Evolutionary conservation across 2,797 vertebrate species (phyloP).

Genomic region (Spea hammondii): DNA sequence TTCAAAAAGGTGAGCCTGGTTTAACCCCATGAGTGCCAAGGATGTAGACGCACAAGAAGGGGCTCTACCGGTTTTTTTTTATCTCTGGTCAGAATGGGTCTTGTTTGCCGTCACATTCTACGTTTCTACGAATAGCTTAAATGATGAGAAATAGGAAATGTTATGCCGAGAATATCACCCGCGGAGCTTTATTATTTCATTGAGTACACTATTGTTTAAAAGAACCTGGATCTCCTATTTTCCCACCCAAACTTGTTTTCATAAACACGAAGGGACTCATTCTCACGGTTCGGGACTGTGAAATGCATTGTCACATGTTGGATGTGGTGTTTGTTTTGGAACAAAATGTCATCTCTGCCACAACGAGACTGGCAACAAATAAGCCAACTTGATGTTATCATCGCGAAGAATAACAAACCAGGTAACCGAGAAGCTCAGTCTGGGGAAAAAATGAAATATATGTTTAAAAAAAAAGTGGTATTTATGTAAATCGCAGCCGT

Average conservation of each 20-base stretch:
- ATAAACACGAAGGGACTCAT: not conserved
- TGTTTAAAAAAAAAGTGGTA: not conserved
- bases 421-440: slow-evolving; percentile 17
- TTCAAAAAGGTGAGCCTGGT: not conserved
- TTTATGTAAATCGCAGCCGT: not conserved
- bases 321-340: slow-evolving; percentile 33
- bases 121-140: no score
- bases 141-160: no score
- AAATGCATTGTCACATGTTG: not conserved
- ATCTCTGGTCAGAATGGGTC: no score
- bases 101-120: no score
- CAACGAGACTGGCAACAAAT: slow-evolving; percentile 9
- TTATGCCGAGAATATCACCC: no score
- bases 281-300: not conserved
- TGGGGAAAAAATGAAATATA: not conserved
- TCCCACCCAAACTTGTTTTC: not conserved
- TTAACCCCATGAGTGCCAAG: not conserved
- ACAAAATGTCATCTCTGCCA: not conserved
- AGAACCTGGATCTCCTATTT: not conserved
- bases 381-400: slow-evolving; percentile 25
- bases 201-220: not conserved
- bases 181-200: no score
- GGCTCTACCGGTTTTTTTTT: no score
- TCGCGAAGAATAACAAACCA: slow-evolving; percentile 22
- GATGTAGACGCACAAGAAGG: no score